Conservation (phyloP, 2,113 vertebrate species). For the Panthera tigris region DNA sequence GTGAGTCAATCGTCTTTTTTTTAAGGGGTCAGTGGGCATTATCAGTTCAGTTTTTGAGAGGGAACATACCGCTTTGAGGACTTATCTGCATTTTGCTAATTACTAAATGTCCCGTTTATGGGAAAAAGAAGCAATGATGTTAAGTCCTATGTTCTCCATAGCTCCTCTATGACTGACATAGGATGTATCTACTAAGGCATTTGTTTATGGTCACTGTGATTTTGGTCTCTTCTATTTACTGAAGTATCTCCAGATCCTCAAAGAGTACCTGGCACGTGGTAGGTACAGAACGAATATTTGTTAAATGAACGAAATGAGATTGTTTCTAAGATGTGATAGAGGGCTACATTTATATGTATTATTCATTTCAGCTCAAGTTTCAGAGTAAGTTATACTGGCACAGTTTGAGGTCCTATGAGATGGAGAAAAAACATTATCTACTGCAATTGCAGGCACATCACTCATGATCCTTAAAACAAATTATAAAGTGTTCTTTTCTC, state of each 20-base stretch:
- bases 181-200: rapidly evolving
- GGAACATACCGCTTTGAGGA: background rate
- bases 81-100: background rate
- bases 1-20: background rate
- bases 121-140: background rate
- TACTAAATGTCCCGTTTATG: background rate
- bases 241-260: background rate
- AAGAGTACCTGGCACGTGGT: background rate
- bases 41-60: background rate
- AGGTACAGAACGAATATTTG: background rate
- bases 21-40: background rate
- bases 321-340: background rate
- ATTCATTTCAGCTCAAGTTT: conserved; percentile 30
- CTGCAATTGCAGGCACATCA: background rate
- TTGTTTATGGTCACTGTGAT: background rate
- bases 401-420: conserved; percentile 10
- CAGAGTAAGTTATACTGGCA: background rate
- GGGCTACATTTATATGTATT: background rate
- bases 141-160: background rate
- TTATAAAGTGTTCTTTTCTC: background rate
- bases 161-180: background rate
- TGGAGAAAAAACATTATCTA: background rate
- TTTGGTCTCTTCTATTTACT: background rate
- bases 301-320: background rate
- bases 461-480: background rate